Base-by-base conservation (phyloP, 1,140 invertebrate species). In the Bombus confusus region DNA sequence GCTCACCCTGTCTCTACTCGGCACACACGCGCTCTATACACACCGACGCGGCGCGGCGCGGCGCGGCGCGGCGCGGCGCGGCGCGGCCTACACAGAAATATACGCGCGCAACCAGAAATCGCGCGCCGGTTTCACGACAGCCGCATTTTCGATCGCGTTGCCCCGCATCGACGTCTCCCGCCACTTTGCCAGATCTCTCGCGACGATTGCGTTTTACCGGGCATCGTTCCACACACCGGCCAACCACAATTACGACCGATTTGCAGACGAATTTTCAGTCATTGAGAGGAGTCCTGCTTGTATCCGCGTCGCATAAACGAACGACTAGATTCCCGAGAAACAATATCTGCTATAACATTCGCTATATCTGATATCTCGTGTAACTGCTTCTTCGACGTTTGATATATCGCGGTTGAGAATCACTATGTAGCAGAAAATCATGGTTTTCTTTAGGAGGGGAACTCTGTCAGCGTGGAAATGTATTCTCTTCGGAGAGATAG, bases 1-100 rank as follows among this genome's bases (percentile, higher is more conserved):
- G 78, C 89, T 92, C 91, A 91, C 93, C 88, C 93, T 91, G 78
- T 80, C 75, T 41, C 87, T 91, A 77, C 75, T 9, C 81, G 75
- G 76, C 77, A 83, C 81, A 75, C 86, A 81, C 80, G 77, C 71
- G 77, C 66, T 66, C 74, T 83, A 66, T 86, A 76, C 78, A 88
- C 79, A 83, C 71, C 47, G 72, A 59, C 47, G 47, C 47, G 47
- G 1, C 15, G 0, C 18, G 41, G 12, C 12, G 2, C 2, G 41
- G 12, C 41, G 41, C 2, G 41, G 41, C 12, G 12, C 12, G 10
- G 12, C 12, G 12, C 41, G 47, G 15, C 15, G 47, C 15, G 4
- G 1, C 47, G 0, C 5, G 6, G 39, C 72, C 15, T 79, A 88
- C 80, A 80, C 39, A 28, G n/a, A 59, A 52, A 47, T 39, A 41